These are phyloP conservation scores for Philypnodon macrostomus DNA, from an alignment of 2,797 vertebrate genomes.

Conservation along the genomic window DNA sequence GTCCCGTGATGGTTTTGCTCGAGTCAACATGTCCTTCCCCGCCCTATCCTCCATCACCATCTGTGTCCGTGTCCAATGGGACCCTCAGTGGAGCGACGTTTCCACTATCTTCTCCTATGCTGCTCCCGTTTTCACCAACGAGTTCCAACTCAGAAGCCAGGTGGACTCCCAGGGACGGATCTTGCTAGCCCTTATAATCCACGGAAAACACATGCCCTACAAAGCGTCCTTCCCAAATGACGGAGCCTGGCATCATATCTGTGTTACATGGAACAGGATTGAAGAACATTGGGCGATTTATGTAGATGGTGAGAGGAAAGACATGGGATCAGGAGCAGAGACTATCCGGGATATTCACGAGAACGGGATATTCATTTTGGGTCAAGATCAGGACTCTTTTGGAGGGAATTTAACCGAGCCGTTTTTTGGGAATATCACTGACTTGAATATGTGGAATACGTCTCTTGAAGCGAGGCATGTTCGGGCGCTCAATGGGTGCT, in stretches of 20 bases:
- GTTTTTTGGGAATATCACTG: slow-evolving; percentile 88
- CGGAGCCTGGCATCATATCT: slow-evolving; percentile 85
- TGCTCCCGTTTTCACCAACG: slow-evolving; percentile 78
- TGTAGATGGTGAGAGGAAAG: slow-evolving; percentile 76
- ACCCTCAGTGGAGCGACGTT: slow-evolving; percentile 61
- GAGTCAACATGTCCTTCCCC: slow-evolving; percentile 75
- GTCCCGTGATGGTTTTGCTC: slow-evolving; percentile 75
- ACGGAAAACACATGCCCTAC: slow-evolving; percentile 84
- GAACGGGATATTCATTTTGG: slow-evolving; percentile 84
- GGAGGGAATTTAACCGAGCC: slow-evolving; percentile 90
- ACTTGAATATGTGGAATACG: slow-evolving; percentile 80
- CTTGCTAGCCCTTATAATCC: slow-evolving; percentile 82
- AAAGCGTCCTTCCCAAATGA: slow-evolving; percentile 79
- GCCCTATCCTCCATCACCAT: slow-evolving; percentile 75
- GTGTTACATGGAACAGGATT: slow-evolving; percentile 79
- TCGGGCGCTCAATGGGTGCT: slow-evolving; percentile 69
- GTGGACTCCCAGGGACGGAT: slow-evolving; percentile 70
- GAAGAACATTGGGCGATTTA: slow-evolving; percentile 80
- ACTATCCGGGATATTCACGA: slow-evolving; percentile 72
- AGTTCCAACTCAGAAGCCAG: slow-evolving; percentile 86
- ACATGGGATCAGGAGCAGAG: slow-evolving; percentile 57
- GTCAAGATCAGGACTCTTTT: slow-evolving; percentile 90
- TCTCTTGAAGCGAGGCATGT: slow-evolving; percentile 72
- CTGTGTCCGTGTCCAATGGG: slow-evolving; percentile 86
- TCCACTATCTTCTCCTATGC: slow-evolving; percentile 87